Evolutionary conservation across 2,113 vertebrate species (phyloP).

Genomic region (Hippoglossus stenolepis): DNA sequence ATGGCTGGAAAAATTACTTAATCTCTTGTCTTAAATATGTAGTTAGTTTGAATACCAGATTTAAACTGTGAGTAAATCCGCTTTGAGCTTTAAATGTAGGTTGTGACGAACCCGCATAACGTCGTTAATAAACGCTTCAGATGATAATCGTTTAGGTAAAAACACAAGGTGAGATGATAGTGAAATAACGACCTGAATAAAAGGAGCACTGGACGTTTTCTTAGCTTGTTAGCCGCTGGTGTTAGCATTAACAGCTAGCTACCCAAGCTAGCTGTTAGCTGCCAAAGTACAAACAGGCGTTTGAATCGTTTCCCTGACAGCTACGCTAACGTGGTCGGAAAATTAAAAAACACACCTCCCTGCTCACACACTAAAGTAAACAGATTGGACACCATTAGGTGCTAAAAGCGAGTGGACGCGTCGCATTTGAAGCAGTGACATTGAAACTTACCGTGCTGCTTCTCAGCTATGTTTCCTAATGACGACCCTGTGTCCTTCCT

Average conservation of each 20-base stretch:
- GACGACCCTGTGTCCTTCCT: conserved; percentile 12
- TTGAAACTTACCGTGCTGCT: conserved; percentile 60
- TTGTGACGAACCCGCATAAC: not conserved
- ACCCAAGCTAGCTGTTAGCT: conserved; percentile 22
- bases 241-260: conserved; percentile 35
- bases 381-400: fast-evolving
- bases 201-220: not conserved
- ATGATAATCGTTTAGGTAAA: not conserved
- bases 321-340: not conserved
- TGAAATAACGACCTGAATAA: not conserved
- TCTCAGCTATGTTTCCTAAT: not conserved
- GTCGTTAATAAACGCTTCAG: not conserved
- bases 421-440: conserved; percentile 27
- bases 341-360: fast-evolving
- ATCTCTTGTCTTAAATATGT: too few relatives aligned
- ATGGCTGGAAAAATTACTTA: too few relatives aligned
- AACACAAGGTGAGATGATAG: not conserved
- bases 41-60: too few relatives aligned
- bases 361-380: fast-evolving
- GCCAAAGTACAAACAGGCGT: conserved; percentile 36
- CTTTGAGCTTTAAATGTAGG: not conserved
- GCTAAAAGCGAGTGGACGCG: not conserved
- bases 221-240: not conserved
- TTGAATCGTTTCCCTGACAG: not conserved
- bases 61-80: too few relatives aligned